Conservation (phyloP, 1,140 invertebrate species). For the Bacillus rossius region DNA sequence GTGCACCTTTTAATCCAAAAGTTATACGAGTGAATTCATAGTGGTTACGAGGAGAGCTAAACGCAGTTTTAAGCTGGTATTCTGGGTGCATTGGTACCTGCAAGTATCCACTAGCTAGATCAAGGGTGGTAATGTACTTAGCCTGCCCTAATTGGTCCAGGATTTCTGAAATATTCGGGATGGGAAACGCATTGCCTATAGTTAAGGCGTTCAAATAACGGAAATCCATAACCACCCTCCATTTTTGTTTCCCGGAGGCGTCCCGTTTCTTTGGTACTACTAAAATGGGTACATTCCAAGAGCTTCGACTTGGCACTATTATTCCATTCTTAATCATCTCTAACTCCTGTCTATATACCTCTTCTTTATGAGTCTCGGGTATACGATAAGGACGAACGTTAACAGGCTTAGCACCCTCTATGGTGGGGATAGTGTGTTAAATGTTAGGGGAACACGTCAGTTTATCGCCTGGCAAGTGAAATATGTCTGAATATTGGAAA, state of each 20-base stretch:
- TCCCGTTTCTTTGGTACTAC: slow-evolving; percentile 14
- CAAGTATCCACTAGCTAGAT: slow-evolving; percentile 36
- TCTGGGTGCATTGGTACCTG: slow-evolving; percentile 19
- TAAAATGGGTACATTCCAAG: slow-evolving; percentile 3
- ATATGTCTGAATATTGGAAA: slow-evolving; percentile 8
- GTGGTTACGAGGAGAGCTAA: slow-evolving; percentile 32
- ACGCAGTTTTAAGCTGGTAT: slow-evolving; percentile 43
- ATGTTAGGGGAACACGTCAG: background rate
- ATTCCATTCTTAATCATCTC: slow-evolving; percentile 9
- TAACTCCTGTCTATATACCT: slow-evolving; percentile 1
- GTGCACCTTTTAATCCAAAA: slow-evolving; percentile 36
- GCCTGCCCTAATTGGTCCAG: slow-evolving; percentile 31
- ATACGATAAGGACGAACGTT: slow-evolving; percentile 1
- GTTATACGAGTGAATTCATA: slow-evolving; percentile 34
- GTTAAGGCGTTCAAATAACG: slow-evolving; percentile 39
- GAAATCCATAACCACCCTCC: slow-evolving; percentile 36
- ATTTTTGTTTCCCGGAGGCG: slow-evolving; percentile 3
- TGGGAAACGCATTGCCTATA: slow-evolving; percentile 36
- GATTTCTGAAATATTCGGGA: slow-evolving; percentile 40
- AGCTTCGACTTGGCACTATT: background rate
- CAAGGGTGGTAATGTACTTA: slow-evolving; percentile 34
- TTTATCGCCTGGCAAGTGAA: slow-evolving; percentile 10
- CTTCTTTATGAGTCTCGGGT: slow-evolving; percentile 9
- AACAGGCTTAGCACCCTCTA: background rate
- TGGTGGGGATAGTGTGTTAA: background rate